Conservation (phyloP, 2,113 vertebrate species). For the Rhabdomys dilectus region DNA sequence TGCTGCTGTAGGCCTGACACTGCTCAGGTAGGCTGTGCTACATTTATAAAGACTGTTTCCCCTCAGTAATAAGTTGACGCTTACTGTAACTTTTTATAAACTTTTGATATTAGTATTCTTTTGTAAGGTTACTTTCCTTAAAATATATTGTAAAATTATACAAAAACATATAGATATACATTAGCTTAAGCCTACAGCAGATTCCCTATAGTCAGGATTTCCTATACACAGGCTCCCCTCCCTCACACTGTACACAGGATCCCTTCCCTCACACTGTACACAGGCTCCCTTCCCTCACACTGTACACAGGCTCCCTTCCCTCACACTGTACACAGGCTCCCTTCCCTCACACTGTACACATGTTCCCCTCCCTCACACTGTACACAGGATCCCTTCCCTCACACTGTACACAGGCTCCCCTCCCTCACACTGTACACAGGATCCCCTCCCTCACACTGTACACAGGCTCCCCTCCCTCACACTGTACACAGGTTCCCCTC, state of each 20-base stretch:
- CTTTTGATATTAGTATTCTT: not conserved
- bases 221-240: not conserved
- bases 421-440: not conserved
- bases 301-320: not conserved
- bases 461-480: not conserved
- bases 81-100: not conserved
- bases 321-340: too few relatives aligned
- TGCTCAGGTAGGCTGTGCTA: not conserved
- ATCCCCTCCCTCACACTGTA: too few relatives aligned
- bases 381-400: not conserved
- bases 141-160: not conserved
- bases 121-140: not conserved
- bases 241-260: not conserved
- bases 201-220: not conserved
- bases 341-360: not conserved
- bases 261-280: not conserved
- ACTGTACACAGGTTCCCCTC: too few relatives aligned
- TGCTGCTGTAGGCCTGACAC: not conserved
- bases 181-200: not conserved
- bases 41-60: not conserved
- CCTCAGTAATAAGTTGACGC: not conserved
- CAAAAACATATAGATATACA: not conserved
- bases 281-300: not conserved
- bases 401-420: not conserved
- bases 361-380: not conserved